Evolutionary conservation across 2,888 invertebrate species (phyloP).

Genomic region (Pseudococcus viburni): DNA sequence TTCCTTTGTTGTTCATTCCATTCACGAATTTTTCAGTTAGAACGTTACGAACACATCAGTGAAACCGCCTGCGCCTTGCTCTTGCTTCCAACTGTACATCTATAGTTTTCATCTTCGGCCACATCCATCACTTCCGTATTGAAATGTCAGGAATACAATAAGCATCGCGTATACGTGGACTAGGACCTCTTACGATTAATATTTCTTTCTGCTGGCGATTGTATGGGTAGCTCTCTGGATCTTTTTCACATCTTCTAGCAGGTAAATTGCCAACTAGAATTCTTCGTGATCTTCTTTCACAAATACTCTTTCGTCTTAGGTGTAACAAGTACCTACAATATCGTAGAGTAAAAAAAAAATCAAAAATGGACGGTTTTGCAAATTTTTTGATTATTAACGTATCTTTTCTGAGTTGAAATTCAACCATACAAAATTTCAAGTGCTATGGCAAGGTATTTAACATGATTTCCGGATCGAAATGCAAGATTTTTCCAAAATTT

Average conservation of each 20-base stretch:
- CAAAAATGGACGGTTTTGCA: too few species aligned
- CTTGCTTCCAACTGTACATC: background rate
- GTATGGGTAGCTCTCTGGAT: background rate
- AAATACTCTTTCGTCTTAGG: too few species aligned
- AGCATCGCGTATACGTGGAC: background rate
- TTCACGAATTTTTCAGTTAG: constrained; percentile 36
- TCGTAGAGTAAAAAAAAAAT: too few species aligned
- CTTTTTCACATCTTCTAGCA: background rate
- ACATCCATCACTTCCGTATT: constrained; percentile 53
- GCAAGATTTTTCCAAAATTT: too few species aligned
- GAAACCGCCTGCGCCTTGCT: constrained; percentile 22
- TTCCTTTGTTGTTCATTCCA: constrained; percentile 47
- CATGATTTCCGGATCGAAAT: too few species aligned
- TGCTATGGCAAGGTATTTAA: too few species aligned
- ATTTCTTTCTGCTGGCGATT: constrained; percentile 22
- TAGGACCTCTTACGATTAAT: background rate
- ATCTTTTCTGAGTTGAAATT: too few species aligned
- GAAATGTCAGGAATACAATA: constrained; percentile 50
- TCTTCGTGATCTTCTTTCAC: too few species aligned
- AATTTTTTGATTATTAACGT: too few species aligned
- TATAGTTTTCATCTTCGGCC: constrained; percentile 18
- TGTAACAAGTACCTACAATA: too few species aligned
- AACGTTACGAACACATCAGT: background rate
- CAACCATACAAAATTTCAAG: too few species aligned
- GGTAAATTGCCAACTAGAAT: background rate